These are phyloP conservation scores for Catostylus mosaicus DNA, from an alignment of 30 jellyfish, hydroid and myxozoan species.

Conservation along the genomic window DNA sequence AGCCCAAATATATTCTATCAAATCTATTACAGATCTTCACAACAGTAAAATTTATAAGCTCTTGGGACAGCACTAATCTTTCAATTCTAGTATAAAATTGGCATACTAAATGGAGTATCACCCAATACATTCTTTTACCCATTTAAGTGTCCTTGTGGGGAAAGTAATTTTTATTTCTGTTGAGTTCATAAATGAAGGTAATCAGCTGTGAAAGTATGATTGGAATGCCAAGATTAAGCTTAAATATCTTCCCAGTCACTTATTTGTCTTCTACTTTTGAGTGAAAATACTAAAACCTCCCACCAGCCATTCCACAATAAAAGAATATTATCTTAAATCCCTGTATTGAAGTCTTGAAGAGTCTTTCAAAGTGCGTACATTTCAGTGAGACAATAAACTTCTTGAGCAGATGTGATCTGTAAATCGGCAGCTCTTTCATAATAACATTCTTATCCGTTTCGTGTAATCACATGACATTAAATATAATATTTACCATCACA, in stretches of 20 bases:
- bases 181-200: neutral
- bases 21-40: too few species aligned
- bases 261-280: conserved; percentile 7
- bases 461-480: neutral
- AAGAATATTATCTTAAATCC: conserved; percentile 23
- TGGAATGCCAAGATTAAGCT: conserved; percentile 15
- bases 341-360: conserved; percentile 2
- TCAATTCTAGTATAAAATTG: too few species aligned
- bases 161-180: too few species aligned
- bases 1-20: too few species aligned
- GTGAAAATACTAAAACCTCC: conserved; percentile 15
- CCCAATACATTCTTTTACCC: too few species aligned
- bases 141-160: too few species aligned
- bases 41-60: too few species aligned
- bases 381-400: conserved; percentile 1
- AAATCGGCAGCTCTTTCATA: neutral
- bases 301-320: conserved; percentile 31
- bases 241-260: conserved; percentile 1
- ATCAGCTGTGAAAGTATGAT: neutral
- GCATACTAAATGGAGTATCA: too few species aligned
- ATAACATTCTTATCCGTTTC: neutral
- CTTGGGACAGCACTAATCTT: too few species aligned
- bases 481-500: conserved; percentile 84
- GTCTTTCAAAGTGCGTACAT: conserved; percentile 9
- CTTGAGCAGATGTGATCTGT: conserved; percentile 12